Conservation (phyloP, 2,797 vertebrate species). For the Sebastes aleutianus region DNA sequence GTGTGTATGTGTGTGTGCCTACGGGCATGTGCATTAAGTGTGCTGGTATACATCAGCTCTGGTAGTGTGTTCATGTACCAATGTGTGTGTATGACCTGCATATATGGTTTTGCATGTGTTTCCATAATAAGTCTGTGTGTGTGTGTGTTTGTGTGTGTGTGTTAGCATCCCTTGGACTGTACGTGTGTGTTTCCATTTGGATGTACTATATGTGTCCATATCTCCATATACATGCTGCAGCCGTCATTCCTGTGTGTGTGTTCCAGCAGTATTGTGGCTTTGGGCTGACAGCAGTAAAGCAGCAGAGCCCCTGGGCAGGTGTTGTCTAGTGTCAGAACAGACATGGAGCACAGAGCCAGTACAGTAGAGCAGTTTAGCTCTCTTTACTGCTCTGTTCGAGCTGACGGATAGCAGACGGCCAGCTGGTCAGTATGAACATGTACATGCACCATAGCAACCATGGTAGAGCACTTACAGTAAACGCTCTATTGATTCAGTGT, state of each 20-base stretch:
- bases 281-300: not conserved
- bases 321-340: constrained; percentile 2
- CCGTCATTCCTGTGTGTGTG: not conserved
- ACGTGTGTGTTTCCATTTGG: not conserved
- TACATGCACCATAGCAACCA: constrained; percentile 11
- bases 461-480: not conserved
- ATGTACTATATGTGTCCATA: not conserved
- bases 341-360: not conserved
- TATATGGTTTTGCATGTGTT: not conserved
- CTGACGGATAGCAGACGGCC: constrained; percentile 11
- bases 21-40: too few relatives aligned
- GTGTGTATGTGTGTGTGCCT: too few relatives aligned
- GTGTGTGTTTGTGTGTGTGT: too few relatives aligned
- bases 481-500: not conserved
- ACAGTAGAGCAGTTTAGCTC: constrained; percentile 20
- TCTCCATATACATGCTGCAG: not conserved
- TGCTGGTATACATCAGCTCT: not conserved
- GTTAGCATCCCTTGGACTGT: not conserved
- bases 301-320: constrained; percentile 5
- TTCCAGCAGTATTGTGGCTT: constrained; percentile 10
- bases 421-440: constrained; percentile 1
- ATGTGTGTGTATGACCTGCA: not conserved
- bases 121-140: not conserved
- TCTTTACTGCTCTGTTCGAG: constrained; percentile 15
- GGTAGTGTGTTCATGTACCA: not conserved